A percentile compares a stretch with the other conserved stretches of the same genome.
phyloP scores from a whole-genome alignment of 2,113 vertebrate species.

The Chamaetylas fuelleborni region DNA sequence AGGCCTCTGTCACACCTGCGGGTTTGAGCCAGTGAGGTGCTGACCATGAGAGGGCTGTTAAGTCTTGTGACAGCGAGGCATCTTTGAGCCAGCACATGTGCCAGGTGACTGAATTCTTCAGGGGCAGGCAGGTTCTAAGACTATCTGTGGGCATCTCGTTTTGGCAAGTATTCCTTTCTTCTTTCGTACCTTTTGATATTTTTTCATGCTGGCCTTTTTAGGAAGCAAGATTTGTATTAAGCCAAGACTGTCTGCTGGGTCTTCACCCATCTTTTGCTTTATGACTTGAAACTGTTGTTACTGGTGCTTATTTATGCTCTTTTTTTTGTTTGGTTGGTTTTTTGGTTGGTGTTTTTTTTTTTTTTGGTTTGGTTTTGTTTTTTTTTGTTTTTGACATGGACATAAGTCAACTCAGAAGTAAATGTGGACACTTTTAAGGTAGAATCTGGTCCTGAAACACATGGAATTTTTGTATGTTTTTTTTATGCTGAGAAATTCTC shows the following conservation, averaged over 20 bases:
- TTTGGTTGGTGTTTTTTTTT: background rate
- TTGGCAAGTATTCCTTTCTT: background rate
- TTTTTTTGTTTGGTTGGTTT: background rate
- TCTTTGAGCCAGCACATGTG: background rate
- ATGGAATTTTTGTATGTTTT: background rate
- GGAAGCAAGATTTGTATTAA: background rate
- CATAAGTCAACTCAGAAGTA: background rate
- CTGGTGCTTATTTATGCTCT: background rate
- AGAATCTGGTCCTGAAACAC: background rate
- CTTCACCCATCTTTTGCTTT: background rate
- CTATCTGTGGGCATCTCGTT: background rate
- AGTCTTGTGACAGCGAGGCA: accelerated
- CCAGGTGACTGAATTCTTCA: accelerated
- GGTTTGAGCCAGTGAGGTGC: accelerated
- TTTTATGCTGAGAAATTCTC: background rate
- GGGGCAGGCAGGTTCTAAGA: background rate
- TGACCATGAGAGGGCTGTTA: background rate
- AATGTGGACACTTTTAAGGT: background rate
- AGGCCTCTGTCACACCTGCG: background rate
- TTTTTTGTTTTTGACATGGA: background rate
- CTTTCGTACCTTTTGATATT: background rate
- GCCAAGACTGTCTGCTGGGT: background rate
- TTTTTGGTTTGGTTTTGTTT: too few species aligned
- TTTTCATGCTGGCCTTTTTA: background rate
- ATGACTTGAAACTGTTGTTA: background rate